Conservation (phyloP, 2,888 invertebrate genomes). For the Himalopsyche japonica region DNA sequence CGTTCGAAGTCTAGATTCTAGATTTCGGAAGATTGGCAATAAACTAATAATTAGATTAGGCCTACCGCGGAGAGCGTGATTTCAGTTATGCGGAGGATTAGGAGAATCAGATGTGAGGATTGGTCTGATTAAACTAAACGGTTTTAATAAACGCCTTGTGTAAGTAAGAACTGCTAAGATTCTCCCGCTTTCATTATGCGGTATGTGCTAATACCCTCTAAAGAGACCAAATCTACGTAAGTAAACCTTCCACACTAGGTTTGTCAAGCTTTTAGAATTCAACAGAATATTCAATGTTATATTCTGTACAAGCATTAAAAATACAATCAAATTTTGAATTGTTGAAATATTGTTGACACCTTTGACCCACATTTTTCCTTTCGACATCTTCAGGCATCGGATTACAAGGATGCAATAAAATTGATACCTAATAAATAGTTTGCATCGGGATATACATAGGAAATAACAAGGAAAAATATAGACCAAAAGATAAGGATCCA, state of each 20-base stretch:
- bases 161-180: neutral
- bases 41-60: neutral
- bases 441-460: too few relatives aligned
- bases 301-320: too few relatives aligned
- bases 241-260: neutral
- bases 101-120: neutral
- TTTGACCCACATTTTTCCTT: too few relatives aligned
- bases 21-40: neutral
- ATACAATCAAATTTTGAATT: too few relatives aligned
- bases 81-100: neutral
- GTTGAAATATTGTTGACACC: too few relatives aligned
- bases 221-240: neutral
- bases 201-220: neutral
- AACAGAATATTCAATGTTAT: too few relatives aligned
- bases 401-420: too few relatives aligned
- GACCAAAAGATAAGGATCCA: too few relatives aligned
- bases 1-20: neutral
- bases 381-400: too few relatives aligned
- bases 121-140: conserved; percentile 11
- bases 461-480: too few relatives aligned
- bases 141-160: conserved; percentile 8
- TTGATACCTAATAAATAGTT: too few relatives aligned
- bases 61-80: neutral
- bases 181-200: neutral
- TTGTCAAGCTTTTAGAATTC: too few relatives aligned